Percentiles rank a stretch among this genome's conserved stretches.
phyloP scores from a whole-genome alignment of 2,113 vertebrate species.

The Sisor rabdophorus region DNA sequence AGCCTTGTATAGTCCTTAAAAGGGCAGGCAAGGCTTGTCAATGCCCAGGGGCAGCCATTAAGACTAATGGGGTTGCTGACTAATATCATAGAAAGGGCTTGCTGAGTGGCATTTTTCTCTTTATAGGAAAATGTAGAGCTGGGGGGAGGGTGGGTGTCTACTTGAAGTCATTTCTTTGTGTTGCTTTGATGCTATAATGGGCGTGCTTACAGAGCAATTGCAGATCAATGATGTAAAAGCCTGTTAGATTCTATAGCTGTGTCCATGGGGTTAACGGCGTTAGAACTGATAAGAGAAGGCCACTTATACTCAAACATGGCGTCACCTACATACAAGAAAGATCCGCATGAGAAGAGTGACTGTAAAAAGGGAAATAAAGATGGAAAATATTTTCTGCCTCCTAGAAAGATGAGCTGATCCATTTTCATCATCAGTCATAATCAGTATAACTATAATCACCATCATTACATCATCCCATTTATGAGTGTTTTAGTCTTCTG shows the following conservation, averaged over 20 bases:
- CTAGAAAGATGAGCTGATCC: not conserved
- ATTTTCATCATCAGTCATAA: slow-evolving; percentile 5
- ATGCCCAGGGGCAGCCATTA: slow-evolving; percentile 66
- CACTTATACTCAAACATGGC: not conserved
- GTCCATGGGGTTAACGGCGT: slow-evolving; percentile 19
- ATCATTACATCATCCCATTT: not conserved
- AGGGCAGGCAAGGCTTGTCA: slow-evolving; percentile 59
- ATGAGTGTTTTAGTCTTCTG: not conserved
- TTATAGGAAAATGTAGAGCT: slow-evolving; percentile 27
- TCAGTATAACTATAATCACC: slow-evolving; percentile 2
- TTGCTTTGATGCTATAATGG: slow-evolving; percentile 28
- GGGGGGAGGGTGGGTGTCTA: slow-evolving; percentile 17
- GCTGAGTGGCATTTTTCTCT: slow-evolving; percentile 52
- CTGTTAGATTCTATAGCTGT: slow-evolving; percentile 16
- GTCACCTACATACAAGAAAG: not conserved
- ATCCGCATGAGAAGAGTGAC: not conserved
- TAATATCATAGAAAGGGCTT: slow-evolving; percentile 63
- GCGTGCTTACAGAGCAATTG: slow-evolving; percentile 16
- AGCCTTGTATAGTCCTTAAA: slow-evolving; percentile 69
- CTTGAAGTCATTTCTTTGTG: slow-evolving; percentile 33
- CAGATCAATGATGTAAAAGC: slow-evolving; percentile 1
- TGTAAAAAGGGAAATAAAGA: not conserved
- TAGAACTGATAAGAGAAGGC: slow-evolving; percentile 2
- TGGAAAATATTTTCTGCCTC: not conserved
- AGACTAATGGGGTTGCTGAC: slow-evolving; percentile 67